phyloP scores from a whole-genome alignment of 2,797 vertebrate species.

The Premnoplex brunnescens region DNA sequence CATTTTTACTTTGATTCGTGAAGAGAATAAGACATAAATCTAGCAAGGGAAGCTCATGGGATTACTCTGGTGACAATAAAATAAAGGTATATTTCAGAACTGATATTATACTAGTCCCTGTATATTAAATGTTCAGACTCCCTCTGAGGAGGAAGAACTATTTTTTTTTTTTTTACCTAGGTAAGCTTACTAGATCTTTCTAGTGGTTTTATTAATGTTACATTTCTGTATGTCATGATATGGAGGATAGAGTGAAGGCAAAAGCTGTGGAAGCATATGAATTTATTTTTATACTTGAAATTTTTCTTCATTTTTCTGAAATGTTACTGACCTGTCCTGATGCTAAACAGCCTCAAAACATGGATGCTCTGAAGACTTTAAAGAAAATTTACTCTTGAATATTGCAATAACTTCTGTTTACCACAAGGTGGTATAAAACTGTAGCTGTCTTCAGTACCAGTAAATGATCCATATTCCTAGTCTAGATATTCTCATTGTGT shows the following conservation, averaged over 20 bases:
- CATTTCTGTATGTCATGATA: not conserved
- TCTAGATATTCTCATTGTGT: not conserved
- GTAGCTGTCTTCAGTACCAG: not conserved
- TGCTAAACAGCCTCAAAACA: not conserved
- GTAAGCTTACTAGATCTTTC: not conserved
- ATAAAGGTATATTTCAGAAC: not conserved
- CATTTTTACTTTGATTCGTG: not conserved
- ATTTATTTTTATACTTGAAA: not conserved
- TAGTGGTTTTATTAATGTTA: not conserved
- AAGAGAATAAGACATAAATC: not conserved
- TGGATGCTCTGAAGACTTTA: not conserved
- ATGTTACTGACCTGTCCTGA: not conserved
- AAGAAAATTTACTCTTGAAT: not conserved
- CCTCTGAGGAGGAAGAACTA: not conserved
- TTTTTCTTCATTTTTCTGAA: not conserved
- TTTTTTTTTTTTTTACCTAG: not conserved
- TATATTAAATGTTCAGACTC: not conserved
- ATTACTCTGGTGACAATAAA: not conserved
- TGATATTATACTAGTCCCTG: not conserved
- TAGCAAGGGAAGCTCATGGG: not conserved
- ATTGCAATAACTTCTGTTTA: not conserved
- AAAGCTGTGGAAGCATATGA: not conserved
- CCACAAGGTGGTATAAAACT: constrained; percentile 5
- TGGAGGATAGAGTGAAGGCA: not conserved
- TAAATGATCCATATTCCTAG: not conserved